phyloP scores from a whole-genome alignment of 2,888 invertebrate genomes.

The Melieria omissa region DNA sequence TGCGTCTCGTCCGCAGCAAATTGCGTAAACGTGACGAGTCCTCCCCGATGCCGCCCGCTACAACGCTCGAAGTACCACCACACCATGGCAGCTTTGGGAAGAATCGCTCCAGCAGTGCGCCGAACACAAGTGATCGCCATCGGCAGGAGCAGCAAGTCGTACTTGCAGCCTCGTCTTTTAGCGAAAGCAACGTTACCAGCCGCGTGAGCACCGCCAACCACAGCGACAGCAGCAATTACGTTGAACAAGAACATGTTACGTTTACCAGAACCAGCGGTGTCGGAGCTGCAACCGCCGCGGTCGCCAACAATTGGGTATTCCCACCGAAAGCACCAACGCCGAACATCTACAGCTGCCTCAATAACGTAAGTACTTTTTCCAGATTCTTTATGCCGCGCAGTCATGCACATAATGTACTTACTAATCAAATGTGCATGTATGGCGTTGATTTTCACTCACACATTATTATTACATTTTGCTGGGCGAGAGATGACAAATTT shows the following conservation, averaged over 20 bases:
- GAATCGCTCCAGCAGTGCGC: slow-evolving; percentile 51
- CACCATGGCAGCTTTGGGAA: slow-evolving; percentile 68
- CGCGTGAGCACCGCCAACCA: slow-evolving; percentile 42
- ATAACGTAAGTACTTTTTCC: slow-evolving; percentile 72
- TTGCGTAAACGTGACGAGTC: slow-evolving; percentile 86
- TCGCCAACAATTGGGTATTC: slow-evolving; percentile 77
- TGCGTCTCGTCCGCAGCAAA: slow-evolving; percentile 92
- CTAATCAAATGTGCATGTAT: neutral
- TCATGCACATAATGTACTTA: neutral
- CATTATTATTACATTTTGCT: neutral
- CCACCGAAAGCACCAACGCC: slow-evolving; percentile 83
- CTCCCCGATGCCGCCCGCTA: slow-evolving; percentile 72
- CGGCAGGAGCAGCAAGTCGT: slow-evolving; percentile 45
- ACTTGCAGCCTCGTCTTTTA: slow-evolving; percentile 43
- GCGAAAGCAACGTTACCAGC: slow-evolving; percentile 43
- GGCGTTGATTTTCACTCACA: neutral
- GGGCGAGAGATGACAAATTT: no score
- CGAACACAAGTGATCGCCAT: slow-evolving; percentile 53
- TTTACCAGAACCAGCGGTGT: slow-evolving; percentile 52
- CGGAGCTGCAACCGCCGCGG: slow-evolving; percentile 38
- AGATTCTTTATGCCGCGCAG: neutral
- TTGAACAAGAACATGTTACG: slow-evolving; percentile 46
- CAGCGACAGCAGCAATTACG: slow-evolving; percentile 40
- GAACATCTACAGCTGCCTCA: slow-evolving; percentile 74
- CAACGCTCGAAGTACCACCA: slow-evolving; percentile 70